Conservation (phyloP, 2,113 vertebrate species). For the Typhlomys cinereus region DNA sequence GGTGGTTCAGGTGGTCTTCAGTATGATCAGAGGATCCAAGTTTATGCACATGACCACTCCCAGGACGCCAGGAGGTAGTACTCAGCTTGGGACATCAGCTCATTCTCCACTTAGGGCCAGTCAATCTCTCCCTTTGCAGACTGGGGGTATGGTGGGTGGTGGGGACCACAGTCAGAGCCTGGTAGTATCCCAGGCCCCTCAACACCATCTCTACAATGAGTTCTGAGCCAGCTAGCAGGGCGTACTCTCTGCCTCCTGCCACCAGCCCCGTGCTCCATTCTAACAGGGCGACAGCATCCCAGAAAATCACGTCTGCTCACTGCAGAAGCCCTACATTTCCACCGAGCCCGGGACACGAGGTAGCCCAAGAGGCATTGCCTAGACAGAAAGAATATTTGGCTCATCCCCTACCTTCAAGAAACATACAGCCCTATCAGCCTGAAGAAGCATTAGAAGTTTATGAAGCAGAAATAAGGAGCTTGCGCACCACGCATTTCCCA, state of each 20-base stretch:
- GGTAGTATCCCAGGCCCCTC: no score
- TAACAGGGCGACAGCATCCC: neutral
- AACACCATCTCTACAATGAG: no score
- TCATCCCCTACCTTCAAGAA: slow-evolving; percentile 78
- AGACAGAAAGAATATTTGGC: slow-evolving; percentile 74
- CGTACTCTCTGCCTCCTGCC: neutral
- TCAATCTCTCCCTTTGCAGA: no score
- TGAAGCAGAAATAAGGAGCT: slow-evolving; percentile 87
- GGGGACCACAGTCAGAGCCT: no score
- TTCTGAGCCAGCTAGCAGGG: neutral
- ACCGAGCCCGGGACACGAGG: slow-evolving; percentile 38
- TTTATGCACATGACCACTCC: no score
- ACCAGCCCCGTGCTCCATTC: neutral
- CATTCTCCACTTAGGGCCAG: no score
- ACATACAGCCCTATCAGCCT: slow-evolving; percentile 80
- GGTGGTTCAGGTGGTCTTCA: no score
- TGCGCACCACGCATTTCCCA: slow-evolving; percentile 79
- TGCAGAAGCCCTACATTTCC: slow-evolving; percentile 69
- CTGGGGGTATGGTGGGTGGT: no score
- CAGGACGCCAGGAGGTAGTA: no score
- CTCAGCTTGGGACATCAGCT: no score
- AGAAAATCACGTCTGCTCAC: slow-evolving; percentile 8
- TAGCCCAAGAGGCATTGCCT: neutral
- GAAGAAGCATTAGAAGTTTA: slow-evolving; percentile 86
- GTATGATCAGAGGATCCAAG: no score